phyloP scores from a whole-genome alignment of 2,797 vertebrate genomes.

The Halcyon badia region DNA sequence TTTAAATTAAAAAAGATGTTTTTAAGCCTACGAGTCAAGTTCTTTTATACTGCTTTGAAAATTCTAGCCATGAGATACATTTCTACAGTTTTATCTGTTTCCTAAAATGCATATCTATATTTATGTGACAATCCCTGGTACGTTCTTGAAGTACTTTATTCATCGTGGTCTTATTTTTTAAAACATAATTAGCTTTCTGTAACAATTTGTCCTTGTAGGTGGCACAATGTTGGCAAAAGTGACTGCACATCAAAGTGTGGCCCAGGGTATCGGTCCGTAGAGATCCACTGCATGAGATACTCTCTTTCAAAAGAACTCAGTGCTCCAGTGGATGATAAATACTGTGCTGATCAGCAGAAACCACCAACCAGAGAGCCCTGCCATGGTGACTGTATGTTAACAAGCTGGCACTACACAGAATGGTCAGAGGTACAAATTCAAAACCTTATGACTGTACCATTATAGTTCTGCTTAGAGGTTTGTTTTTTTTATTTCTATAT shows the following conservation, averaged over 20 bases:
- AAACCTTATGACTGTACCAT: not conserved
- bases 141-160: not conserved
- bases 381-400: constrained; percentile 89
- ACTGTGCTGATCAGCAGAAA: constrained; percentile 86
- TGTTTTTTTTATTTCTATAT: not conserved
- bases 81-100: not conserved
- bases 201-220: constrained; percentile 78
- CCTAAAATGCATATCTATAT: not conserved
- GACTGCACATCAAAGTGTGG: constrained; percentile 93
- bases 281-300: constrained; percentile 93
- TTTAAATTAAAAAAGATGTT: not conserved
- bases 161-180: not conserved
- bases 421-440: constrained; percentile 91
- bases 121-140: not conserved
- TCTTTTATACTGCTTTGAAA: not conserved
- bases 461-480: not conserved
- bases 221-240: constrained; percentile 90
- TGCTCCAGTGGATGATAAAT: constrained; percentile 82
- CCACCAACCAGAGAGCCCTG: constrained; percentile 90
- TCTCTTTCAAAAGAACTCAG: constrained; percentile 84
- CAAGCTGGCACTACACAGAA: constrained; percentile 93
- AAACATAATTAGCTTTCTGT: constrained; percentile 28
- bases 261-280: constrained; percentile 88
- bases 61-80: not conserved
- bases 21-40: not conserved